Conservation (phyloP, 2,113 vertebrate genomes). For the Tenrec ecaudatus region DNA sequence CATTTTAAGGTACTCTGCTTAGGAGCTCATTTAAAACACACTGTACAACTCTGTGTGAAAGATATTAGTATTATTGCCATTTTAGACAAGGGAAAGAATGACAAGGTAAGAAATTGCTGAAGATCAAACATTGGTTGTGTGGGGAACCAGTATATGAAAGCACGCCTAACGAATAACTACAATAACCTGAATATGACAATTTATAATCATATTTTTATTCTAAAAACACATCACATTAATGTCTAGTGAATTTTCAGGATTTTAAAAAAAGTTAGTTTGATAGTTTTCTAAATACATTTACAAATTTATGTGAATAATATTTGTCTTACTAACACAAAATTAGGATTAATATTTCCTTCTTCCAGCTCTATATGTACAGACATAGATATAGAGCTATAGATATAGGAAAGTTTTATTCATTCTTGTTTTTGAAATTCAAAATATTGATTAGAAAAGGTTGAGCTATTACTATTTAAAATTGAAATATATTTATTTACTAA, state of each 20-base stretch:
- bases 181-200: not conserved
- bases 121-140: not conserved
- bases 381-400: too few relatives aligned
- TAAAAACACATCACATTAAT: not conserved
- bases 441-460: not conserved
- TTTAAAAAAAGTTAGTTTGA: too few relatives aligned
- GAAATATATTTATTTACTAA: constrained; percentile 22
- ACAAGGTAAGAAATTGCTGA: not conserved
- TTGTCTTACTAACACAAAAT: too few relatives aligned
- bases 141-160: not conserved
- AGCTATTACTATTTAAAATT: not conserved
- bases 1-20: too few relatives aligned
- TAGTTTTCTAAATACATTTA: too few relatives aligned
- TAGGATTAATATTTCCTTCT: too few relatives aligned
- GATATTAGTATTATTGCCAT: not conserved
- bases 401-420: not conserved
- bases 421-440: not conserved
- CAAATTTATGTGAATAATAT: too few relatives aligned
- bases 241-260: too few relatives aligned
- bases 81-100: not conserved
- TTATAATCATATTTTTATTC: not conserved
- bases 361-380: too few relatives aligned
- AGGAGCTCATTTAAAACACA: too few relatives aligned
- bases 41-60: not conserved
- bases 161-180: not conserved